phyloP scores from a whole-genome alignment of 2,113 vertebrate species.

The Odocoileus virginianus region DNA sequence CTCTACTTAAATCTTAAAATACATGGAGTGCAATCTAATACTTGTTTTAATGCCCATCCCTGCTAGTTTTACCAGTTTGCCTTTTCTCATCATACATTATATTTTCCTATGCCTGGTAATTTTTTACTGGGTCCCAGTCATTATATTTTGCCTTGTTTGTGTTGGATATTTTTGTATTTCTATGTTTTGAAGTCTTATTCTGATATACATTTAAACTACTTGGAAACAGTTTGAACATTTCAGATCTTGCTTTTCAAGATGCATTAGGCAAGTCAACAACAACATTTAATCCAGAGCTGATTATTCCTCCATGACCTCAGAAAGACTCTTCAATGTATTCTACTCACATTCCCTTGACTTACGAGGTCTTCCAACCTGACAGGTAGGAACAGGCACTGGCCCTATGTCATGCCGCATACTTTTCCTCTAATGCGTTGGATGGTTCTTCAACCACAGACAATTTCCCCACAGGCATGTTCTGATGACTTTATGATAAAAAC shows the following conservation, averaged over 20 bases:
- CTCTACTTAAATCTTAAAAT: not conserved
- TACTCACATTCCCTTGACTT: not conserved
- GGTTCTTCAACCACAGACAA: accelerated
- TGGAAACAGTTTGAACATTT: not conserved
- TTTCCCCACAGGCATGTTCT: not conserved
- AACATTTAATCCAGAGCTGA: not conserved
- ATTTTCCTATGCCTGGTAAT: not conserved
- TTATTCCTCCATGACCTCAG: not conserved
- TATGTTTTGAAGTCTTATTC: not conserved
- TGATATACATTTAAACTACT: not conserved
- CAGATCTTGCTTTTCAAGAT: not conserved
- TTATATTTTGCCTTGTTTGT: not conserved
- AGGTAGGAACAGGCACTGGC: not conserved
- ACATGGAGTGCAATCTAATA: not conserved
- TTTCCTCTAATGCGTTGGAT: not conserved
- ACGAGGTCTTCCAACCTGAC: not conserved
- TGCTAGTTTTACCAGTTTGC: not conserved
- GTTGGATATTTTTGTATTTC: not conserved
- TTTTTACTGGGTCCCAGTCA: not conserved
- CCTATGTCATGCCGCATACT: too few relatives aligned
- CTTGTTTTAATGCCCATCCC: not conserved
- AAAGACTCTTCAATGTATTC: not conserved
- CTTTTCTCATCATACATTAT: not conserved
- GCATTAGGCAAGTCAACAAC: not conserved
- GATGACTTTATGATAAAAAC: not conserved